phyloP scores from a whole-genome alignment of 2,113 vertebrate species.

The Varanus komodoensis region DNA sequence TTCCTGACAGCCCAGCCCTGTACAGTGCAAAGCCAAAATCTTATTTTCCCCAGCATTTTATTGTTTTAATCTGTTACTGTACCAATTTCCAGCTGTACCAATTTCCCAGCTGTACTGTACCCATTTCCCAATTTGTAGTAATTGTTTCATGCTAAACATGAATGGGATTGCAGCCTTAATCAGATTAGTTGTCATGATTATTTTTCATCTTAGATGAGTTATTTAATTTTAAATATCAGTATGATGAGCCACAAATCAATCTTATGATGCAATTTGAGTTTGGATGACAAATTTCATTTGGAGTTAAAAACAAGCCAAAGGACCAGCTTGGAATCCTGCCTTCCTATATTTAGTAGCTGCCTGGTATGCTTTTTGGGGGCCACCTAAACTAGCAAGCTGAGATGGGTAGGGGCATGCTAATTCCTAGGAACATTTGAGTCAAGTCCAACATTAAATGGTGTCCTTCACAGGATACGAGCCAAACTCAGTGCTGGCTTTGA shows the following conservation, averaged over 20 bases:
- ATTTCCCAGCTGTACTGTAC: too few species aligned
- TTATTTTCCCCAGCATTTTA: too few species aligned
- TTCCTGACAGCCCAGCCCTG: too few species aligned
- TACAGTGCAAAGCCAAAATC: too few species aligned
- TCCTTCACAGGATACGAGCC: neutral
- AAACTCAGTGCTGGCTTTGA: neutral
- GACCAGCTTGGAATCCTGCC: neutral
- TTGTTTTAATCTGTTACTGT: too few species aligned
- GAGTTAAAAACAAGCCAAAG: neutral
- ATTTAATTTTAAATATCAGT: neutral
- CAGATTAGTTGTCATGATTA: neutral
- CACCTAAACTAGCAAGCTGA: neutral
- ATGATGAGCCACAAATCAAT: neutral
- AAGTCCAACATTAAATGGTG: neutral
- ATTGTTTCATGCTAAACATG: too few species aligned
- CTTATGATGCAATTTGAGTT: neutral
- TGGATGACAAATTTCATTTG: neutral
- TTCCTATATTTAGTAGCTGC: neutral
- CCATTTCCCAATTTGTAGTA: too few species aligned
- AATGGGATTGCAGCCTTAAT: neutral
- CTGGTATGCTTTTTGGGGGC: neutral
- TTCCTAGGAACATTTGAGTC: neutral
- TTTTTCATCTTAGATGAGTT: neutral
- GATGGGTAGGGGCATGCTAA: neutral
- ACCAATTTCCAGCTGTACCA: too few species aligned